phyloP scores from a whole-genome alignment of 2,113 vertebrate genomes.

The Heterotis niloticus region DNA sequence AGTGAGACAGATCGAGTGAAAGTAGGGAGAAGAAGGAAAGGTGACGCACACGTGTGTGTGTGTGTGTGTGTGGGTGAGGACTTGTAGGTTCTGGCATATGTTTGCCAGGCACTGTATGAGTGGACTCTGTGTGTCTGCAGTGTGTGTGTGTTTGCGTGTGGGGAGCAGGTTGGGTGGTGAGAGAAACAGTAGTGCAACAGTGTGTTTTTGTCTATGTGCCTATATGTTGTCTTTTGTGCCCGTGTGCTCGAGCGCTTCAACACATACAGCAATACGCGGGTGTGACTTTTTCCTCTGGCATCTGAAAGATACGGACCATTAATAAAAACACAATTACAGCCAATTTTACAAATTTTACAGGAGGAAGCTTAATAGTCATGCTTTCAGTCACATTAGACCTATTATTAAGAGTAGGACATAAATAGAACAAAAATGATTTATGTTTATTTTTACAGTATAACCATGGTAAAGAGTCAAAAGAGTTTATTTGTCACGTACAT shows the following conservation, averaged over 20 bases:
- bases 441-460: not conserved
- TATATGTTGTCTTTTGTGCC: slow-evolving; percentile 4
- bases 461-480: not conserved
- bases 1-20: slow-evolving; percentile 31
- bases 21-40: not conserved
- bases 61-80: slow-evolving; percentile 2
- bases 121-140: not conserved
- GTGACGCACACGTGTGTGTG: not conserved
- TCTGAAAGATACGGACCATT: not conserved
- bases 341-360: slow-evolving; percentile 12
- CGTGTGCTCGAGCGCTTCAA: not conserved
- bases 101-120: not conserved
- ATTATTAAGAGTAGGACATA: not conserved
- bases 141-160: slow-evolving; percentile 2
- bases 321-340: slow-evolving; percentile 13
- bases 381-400: slow-evolving; percentile 2
- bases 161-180: not conserved
- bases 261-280: not conserved
- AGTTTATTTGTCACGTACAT: too few species aligned
- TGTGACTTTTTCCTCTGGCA: slow-evolving; percentile 5
- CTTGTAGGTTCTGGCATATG: not conserved
- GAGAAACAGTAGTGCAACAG: slow-evolving; percentile 3
- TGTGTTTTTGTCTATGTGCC: slow-evolving; percentile 3
- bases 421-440: not conserved
- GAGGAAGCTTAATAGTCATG: not conserved